Evolutionary conservation across 2,113 vertebrate genomes (phyloP).

Genomic region (Chaetodon auriga): DNA sequence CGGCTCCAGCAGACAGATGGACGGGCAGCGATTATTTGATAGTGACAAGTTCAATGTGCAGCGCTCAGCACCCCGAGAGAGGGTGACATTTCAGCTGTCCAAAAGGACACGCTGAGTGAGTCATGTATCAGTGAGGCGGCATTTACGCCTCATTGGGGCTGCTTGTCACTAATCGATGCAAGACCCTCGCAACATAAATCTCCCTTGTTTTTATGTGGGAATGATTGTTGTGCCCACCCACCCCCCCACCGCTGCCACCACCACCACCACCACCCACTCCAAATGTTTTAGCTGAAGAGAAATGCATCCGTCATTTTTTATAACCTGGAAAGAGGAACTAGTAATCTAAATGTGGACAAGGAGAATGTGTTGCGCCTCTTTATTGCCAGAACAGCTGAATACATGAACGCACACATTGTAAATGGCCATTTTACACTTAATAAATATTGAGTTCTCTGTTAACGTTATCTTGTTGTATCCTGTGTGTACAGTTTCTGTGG

Average conservation of each 20-base stretch:
- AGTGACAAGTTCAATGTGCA: slow-evolving; percentile 50
- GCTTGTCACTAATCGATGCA: slow-evolving; percentile 68
- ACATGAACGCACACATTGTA: background rate
- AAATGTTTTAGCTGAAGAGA: slow-evolving; percentile 29
- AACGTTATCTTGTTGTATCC: background rate
- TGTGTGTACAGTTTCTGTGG: slow-evolving; percentile 14
- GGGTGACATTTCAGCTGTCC: slow-evolving; percentile 67
- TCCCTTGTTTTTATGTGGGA: slow-evolving; percentile 59
- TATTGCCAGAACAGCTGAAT: slow-evolving; percentile 1
- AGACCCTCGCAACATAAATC: slow-evolving; percentile 65
- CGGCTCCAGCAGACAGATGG: background rate
- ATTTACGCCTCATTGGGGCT: slow-evolving; percentile 73
- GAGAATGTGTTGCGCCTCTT: slow-evolving; percentile 3
- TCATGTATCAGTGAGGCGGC: slow-evolving; percentile 53
- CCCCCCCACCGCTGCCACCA: too few relatives aligned
- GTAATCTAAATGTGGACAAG: slow-evolving; percentile 28
- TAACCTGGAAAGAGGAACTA: slow-evolving; percentile 24
- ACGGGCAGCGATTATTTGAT: slow-evolving; percentile 44
- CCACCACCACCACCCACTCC: background rate
- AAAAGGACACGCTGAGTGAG: slow-evolving; percentile 65
- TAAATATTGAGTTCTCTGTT: slow-evolving; percentile 21
- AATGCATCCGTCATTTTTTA: slow-evolving; percentile 40
- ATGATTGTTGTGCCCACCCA: slow-evolving; percentile 44
- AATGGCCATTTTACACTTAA: slow-evolving; percentile 19
- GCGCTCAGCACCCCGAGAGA: slow-evolving; percentile 40